Conservation (phyloP, 2,888 invertebrate species). For the Endotricha flammealis region DNA sequence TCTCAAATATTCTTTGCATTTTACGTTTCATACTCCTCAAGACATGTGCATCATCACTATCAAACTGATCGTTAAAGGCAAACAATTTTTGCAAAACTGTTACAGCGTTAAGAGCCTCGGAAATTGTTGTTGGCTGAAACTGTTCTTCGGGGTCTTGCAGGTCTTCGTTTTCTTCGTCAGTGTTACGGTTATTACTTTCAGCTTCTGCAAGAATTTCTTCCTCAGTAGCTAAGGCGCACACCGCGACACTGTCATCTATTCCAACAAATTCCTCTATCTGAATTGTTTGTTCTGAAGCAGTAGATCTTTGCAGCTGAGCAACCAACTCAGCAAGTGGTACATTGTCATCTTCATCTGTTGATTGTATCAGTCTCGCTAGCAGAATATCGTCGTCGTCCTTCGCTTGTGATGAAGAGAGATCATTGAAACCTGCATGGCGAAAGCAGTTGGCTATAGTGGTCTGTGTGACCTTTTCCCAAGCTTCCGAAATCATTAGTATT, state of each 20-base stretch:
- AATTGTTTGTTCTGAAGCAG: conserved; percentile 19
- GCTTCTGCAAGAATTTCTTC: conserved; percentile 25
- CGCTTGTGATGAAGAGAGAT: conserved; percentile 21
- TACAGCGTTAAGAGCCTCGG: conserved; percentile 20
- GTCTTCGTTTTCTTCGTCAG: conserved; percentile 20
- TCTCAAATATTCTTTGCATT: background rate
- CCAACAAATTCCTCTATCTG: conserved; percentile 23
- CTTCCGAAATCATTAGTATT: no score
- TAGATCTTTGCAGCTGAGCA: conserved; percentile 20
- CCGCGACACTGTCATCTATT: conserved; percentile 23
- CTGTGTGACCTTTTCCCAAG: no score
- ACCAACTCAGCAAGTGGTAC: conserved; percentile 22
- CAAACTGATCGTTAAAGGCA: conserved; percentile 17
- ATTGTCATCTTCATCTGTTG: conserved; percentile 23
- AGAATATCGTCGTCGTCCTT: conserved; percentile 24
- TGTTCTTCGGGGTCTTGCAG: conserved; percentile 18
- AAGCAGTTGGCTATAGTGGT: conserved; percentile 27
- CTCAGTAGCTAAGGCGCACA: conserved; percentile 25
- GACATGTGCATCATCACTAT: conserved; percentile 21
- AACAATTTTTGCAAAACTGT: conserved; percentile 21
- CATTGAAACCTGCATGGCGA: conserved; percentile 29
- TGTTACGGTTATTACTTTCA: no score
- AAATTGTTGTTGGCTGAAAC: conserved; percentile 19
- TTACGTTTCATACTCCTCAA: conserved; percentile 13
- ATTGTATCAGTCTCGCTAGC: conserved; percentile 20